These are phyloP conservation scores for Tokudaia muenninki DNA, from an alignment of 2,797 vertebrate genomes.

Conservation along the genomic window DNA sequence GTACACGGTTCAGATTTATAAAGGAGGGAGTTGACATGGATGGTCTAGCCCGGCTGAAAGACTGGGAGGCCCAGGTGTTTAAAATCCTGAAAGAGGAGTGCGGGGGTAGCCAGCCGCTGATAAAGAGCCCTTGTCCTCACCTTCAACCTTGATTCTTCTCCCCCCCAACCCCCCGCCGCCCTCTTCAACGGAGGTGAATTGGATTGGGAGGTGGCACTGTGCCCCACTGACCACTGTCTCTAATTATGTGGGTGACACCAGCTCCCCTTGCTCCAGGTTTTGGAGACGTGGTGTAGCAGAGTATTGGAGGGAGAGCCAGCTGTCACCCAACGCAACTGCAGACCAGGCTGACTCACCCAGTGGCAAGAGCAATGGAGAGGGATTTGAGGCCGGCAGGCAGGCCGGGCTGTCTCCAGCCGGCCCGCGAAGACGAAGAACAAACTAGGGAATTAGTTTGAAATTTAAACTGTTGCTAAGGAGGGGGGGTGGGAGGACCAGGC, in stretches of 20 bases:
- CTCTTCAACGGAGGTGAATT: background rate
- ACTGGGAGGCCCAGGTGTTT: constrained; percentile 69
- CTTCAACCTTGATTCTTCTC: constrained; percentile 15
- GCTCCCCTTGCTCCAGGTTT: constrained; percentile 13
- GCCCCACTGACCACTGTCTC: background rate
- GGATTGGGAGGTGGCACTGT: background rate
- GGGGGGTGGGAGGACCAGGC: background rate
- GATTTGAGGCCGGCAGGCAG: constrained; percentile 48
- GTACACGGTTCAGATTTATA: constrained; percentile 5
- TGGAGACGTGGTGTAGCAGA: constrained; percentile 40
- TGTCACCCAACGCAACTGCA: constrained; percentile 70
- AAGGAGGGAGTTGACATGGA: background rate
- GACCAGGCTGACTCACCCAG: constrained; percentile 68
- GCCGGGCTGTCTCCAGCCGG: constrained; percentile 61
- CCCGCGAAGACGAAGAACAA: constrained; percentile 73
- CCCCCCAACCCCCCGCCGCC: background rate
- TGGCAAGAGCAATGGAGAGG: constrained; percentile 50
- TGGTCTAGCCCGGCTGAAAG: background rate
- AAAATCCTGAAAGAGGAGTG: constrained; percentile 10
- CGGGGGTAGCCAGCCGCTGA: constrained; percentile 8
- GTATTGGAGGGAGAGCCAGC: background rate
- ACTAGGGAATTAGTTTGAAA: constrained; percentile 83
- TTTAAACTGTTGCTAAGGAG: constrained; percentile 75
- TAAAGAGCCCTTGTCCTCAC: constrained; percentile 71
- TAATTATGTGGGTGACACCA: background rate